Evolutionary conservation across 2,797 vertebrate genomes (phyloP), one percentile per base, ranked within the genome.

Genomic region (Tragelaphus oryx): DNA sequence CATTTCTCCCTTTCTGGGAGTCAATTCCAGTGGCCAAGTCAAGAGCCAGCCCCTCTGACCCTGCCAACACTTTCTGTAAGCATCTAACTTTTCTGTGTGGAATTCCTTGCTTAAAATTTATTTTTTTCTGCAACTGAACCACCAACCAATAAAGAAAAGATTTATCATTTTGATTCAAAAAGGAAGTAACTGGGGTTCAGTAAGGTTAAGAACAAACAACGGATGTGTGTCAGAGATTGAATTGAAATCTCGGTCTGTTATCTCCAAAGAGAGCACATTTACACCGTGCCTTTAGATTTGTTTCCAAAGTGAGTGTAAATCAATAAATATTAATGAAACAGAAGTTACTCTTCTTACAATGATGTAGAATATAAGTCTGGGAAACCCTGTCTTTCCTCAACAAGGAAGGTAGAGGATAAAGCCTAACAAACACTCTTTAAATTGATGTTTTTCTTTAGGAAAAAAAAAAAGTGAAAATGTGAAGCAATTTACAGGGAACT

Each of bases 101-200:
- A 59, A 84, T 79, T 30, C 55, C 28, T 50, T 48, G 13, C 7
- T 12, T 44, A 75, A 83, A 76, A 76, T 44, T 65, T 44, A 55
- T 62, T 75, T 11, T 62, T 78, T 83, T 9, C 37, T 75, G 79
- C n/a, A 41, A 54, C 16, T 48, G 46, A 93, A 28, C 57, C 71
- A 57, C 33, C 22, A 37, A 76, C 18, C 9, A 68, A 22, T 68
- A 62, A 88, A 60, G 37, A 44, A 16, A 48, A 30, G 20, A 33
- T 81, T 92, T 80, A 68, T 68, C 80, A 62, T 82, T 90, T 85
- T 65, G 85, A 78, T 92, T 88, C 30, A 65, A 54, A 83, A 93
- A 65, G 8, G 52, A 93, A n/a, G 81, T 41, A 83, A 80, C 2
- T 59, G 4, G 76, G 37, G 44, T 22, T 65, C 76, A 50, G 54